Base-by-base conservation (phyloP, 2,888 invertebrate genomes). In the Cataglyphis rosenhaueri region DNA sequence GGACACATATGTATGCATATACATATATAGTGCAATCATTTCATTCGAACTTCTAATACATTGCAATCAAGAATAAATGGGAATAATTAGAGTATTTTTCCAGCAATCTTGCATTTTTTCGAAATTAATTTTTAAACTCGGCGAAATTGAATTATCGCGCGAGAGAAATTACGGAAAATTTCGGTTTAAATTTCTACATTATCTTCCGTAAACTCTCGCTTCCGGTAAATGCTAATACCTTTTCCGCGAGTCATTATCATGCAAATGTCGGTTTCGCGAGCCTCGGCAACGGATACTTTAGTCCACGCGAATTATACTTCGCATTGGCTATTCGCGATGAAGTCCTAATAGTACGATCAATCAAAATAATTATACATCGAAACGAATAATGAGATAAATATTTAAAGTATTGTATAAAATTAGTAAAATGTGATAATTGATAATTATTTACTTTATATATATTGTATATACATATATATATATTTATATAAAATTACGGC, bases 221-320 rank as follows among this genome's bases (percentile, higher is more conserved):
- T 79, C 70, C 78, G 78, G 70, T 59, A 48, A 70, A 70, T 59
- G 78, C 59, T 78, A 78, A 78, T 70, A 25, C 21, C 59, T 59
- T 70, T 79, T 79, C 59, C 78, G 70, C 70, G 44, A 35, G 44
- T 79, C 70, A 70, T 79, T 79, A 70, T 79, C 35, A 70, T 79
- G 78, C 70, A 79, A 79, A 79, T 79, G 78, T n/a, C 35, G 18
- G 59, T 44, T 70, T 70, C 10, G 12, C 68, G 57, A 57, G 68
- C 21, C 8, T 41, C 57, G 44, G 32, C 21, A 59, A 55, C 70
- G 21, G 21, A 68, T 57, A 68, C 41, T 78, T 70, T 57, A 68
- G 32, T 59, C 59, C 6, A 3, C 4, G 29, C 44, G 18, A 21
- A 59, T 79, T 79, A 65, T 32, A 70, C n/a, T 15, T 41, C 18